Evolutionary conservation across 1,140 invertebrate species (phyloP), one percentile per base, ranked within the genome.

Genomic region (Matsumurasca onukii): DNA sequence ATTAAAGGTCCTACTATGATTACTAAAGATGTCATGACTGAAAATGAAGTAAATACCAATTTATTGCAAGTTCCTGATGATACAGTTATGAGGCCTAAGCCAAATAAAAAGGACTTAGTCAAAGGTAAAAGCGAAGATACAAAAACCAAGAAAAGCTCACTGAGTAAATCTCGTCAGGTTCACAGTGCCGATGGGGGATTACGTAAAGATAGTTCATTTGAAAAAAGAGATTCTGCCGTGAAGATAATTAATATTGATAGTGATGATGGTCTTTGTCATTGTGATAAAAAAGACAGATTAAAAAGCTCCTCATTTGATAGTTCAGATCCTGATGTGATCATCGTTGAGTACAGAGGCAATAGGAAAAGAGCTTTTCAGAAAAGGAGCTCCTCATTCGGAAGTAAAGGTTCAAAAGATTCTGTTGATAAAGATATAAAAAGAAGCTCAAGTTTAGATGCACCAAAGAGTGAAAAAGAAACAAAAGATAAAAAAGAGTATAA

Each of bases 301-400:
- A 13, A 75, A 73, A 68, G 66, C 65, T 55, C 68, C 65, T 73
- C 72, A 15, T 67, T 72, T n/a, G 74, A 73, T 25, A 70, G 67
- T 34, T 49, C 67, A 34, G 70, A 75, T 68, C 70, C 72, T 13
- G 74, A 76, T 59, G 71, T 76, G 3, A 75, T 75, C 27, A 76
- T 76, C 68, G 75, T 76, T 13, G 76, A 76, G 64, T 76, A 76
- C 65, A 70, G 74, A 66, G 71, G 72, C 9, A 75, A 71, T 45
- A 69, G 72, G 20, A 75, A 73, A 34, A 68, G 70, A 57, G 75
- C 75, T 39, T 73, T 76, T 59, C 64, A 73, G 52, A 76, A 73
- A 61, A 71, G 71, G 62, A 67, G 70, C n/a, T 74, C 73, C 0
- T 76, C 75, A 12, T n/a, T n/a, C n/a, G 73, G 71, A n/a, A 74